Conservation (phyloP, 2,888 invertebrate genomes). For the Dendrolimus houi region DNA sequence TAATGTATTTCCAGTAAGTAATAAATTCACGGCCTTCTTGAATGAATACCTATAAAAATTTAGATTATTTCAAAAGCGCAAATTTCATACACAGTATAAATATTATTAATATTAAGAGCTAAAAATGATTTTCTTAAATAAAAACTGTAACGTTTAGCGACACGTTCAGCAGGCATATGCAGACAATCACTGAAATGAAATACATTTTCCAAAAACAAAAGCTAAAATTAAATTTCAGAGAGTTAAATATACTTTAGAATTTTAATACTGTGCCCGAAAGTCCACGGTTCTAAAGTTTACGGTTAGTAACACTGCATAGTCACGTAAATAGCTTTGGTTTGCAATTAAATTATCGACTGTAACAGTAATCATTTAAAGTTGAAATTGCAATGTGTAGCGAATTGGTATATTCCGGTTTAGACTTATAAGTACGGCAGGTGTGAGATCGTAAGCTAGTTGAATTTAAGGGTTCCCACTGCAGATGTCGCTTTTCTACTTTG, state of each 20-base stretch:
- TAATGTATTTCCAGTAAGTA: no score
- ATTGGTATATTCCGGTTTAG: constrained; percentile 7
- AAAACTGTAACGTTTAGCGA: no score
- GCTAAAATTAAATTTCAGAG: not conserved
- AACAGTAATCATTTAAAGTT: constrained; percentile 5
- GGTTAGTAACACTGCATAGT: not conserved
- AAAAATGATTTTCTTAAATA: no score
- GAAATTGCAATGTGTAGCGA: constrained; percentile 3
- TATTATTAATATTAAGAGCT: no score
- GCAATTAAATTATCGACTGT: constrained; percentile 6
- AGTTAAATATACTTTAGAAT: not conserved
- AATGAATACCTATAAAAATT: no score
- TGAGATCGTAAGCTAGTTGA: constrained; percentile 31
- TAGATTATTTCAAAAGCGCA: no score
- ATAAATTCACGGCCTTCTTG: no score
- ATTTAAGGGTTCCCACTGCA: constrained; percentile 38
- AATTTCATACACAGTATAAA: no score
- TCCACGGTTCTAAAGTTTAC: not conserved
- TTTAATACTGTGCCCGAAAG: not conserved
- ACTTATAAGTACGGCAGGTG: constrained; percentile 12
- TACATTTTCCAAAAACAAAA: not conserved
- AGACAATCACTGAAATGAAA: no score
- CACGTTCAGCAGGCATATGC: no score
- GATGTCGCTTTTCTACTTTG: constrained; percentile 33
- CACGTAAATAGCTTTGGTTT: no score